Evolutionary conservation across 2,113 vertebrate species (phyloP), one percentile per base, ranked within the genome.

Genomic region (Cyanistes caeruleus): DNA sequence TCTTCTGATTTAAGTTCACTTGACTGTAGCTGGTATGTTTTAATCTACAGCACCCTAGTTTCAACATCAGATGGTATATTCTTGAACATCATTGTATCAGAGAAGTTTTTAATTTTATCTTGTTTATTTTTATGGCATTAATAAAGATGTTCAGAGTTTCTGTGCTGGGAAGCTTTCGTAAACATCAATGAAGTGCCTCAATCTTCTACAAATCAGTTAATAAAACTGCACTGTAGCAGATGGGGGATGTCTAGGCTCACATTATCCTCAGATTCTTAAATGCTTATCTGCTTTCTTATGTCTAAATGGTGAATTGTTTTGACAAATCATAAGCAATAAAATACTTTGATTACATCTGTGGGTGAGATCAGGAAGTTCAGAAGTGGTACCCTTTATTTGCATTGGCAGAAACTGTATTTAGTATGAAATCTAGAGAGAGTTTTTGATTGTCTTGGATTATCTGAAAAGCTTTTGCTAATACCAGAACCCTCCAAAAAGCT

Each of bases 211-310:
- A 80, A 93, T 62, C 85, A 75, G 72, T 91, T 94, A 86, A 86
- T 90, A 91, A 96, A 96, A 96, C 74, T 80, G 63, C 37, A 63
- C 51, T 63, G 56, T 41, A 93, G 91, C 90, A 97, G 92, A 96
- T 97, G 95, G 94, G n/a, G 27, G 73, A 92, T 90, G 86, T 95
- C 91, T 91, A 68, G 67, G 88, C 65, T 92, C 90, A 94, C 85
- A 49, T 95, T 92, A 96, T 97, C 93, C 88, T 77, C 67, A 53
- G 73, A 95, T 93, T 95, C 90, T 87, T 94, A 93, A 93, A 76
- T 79, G 74, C 92, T 93, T 96, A 91, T 91, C 91, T 91, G 35
- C 94, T 90, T 93, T 82, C 79, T 60, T 95, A n/a, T 67, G 62
- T 87, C 80, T 86, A 83, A 93, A 83, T 83, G 56, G 53, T 87